phyloP scores from a whole-genome alignment of 2,888 invertebrate species.

The Agonopterix heracliana region DNA sequence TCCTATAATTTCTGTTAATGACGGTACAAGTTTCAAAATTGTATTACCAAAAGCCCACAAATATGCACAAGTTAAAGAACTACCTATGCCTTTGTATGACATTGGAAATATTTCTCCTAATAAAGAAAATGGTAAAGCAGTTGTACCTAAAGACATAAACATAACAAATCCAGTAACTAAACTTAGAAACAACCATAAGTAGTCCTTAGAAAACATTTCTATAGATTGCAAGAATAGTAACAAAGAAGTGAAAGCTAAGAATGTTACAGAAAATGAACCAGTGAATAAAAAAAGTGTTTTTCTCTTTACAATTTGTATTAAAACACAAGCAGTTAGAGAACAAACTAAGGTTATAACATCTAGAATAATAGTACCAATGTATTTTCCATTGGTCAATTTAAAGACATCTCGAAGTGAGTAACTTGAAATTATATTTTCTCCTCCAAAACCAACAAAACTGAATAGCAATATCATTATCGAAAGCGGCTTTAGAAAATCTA shows the following conservation, averaged over 20 bases:
- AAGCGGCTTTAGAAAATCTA: conserved; percentile 23
- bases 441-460: conserved; percentile 23
- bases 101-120: conserved; percentile 25
- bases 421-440: conserved; percentile 17
- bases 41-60: conserved; percentile 25
- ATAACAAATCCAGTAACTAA: conserved; percentile 21
- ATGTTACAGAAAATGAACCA: conserved; percentile 19
- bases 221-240: conserved; percentile 19
- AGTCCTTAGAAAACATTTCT: conserved; percentile 19
- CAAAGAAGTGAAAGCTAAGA: conserved; percentile 16
- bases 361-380: conserved; percentile 22
- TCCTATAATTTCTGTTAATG: conserved; percentile 13
- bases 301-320: conserved; percentile 20
- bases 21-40: conserved; percentile 17
- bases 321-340: conserved; percentile 22
- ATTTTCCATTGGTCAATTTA: conserved; percentile 22
- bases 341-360: conserved; percentile 22
- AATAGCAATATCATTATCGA: conserved; percentile 24
- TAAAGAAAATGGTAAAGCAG: conserved; percentile 22
- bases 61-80: conserved; percentile 25
- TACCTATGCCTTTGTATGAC: conserved; percentile 24
- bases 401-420: conserved; percentile 20
- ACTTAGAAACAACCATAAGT: conserved; percentile 20
- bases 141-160: conserved; percentile 26
- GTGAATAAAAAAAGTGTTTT: conserved; percentile 23